phyloP scores from a whole-genome alignment of 2,888 invertebrate species.

The Horisme vitalbata region DNA sequence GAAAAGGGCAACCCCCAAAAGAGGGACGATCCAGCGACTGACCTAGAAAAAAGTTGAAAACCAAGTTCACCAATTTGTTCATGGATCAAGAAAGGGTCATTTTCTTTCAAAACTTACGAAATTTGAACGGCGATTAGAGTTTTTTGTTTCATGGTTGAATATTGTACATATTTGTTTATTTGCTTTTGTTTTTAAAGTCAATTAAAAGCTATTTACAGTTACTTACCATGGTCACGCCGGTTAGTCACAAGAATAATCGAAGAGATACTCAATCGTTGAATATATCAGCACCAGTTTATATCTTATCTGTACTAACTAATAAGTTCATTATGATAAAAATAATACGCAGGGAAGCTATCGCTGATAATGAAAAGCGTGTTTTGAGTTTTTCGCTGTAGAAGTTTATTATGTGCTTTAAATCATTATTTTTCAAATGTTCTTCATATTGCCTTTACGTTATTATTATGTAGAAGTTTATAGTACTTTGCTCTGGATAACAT shows the following conservation, averaged over 20 bases:
- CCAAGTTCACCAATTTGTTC: too few species aligned
- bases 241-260: constrained; percentile 40
- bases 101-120: too few species aligned
- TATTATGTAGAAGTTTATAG: too few species aligned
- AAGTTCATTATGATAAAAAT: constrained; percentile 37
- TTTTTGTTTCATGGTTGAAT: too few species aligned
- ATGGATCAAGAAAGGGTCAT: too few species aligned
- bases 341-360: constrained; percentile 27
- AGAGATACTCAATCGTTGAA: constrained; percentile 25
- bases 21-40: constrained; percentile 53
- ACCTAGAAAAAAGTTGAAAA: constrained; percentile 41
- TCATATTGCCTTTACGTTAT: too few species aligned
- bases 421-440: too few species aligned
- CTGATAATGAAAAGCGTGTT: constrained; percentile 25
- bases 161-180: too few species aligned
- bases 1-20: constrained; percentile 53
- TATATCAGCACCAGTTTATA: constrained; percentile 45
- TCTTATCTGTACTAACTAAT: constrained; percentile 55
- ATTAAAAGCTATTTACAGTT: constrained; percentile 8
- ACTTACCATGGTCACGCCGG: constrained; percentile 66
- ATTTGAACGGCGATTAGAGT: too few species aligned
- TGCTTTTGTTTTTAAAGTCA: constrained; percentile 1
- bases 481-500: too few species aligned
- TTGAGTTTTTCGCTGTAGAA: constrained; percentile 3
- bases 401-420: too few species aligned